phyloP scores from a whole-genome alignment of 2,888 invertebrate genomes.

The Morpho deidamia region DNA sequence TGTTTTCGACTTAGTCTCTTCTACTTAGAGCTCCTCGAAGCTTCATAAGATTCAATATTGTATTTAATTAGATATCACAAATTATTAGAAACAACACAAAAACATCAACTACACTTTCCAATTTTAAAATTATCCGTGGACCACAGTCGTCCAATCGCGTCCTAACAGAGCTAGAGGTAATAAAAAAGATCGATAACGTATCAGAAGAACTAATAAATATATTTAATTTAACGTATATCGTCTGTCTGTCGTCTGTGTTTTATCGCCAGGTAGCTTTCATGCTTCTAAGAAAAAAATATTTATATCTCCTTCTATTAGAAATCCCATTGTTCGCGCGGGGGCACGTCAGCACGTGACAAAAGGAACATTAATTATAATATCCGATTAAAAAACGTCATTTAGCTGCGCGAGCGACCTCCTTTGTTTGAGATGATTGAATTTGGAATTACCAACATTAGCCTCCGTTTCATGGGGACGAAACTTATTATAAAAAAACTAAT shows the following conservation, averaged over 20 bases:
- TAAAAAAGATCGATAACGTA: neutral
- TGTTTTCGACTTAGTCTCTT: too few relatives aligned
- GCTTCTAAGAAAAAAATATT: conserved; percentile 73
- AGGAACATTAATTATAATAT: conserved; percentile 80
- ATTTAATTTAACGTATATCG: conserved; percentile 66
- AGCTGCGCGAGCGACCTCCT: conserved; percentile 68
- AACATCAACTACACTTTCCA: too few relatives aligned
- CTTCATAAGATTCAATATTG: too few relatives aligned
- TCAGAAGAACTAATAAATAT: conserved; percentile 50
- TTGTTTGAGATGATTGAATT: conserved; percentile 78
- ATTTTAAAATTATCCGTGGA: too few relatives aligned
- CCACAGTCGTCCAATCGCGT: too few relatives aligned
- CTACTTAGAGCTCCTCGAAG: too few relatives aligned
- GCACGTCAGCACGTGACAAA: conserved; percentile 77
- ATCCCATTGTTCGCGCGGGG: conserved; percentile 76
- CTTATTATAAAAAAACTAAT: conserved; percentile 12
- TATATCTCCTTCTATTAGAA: conserved; percentile 76
- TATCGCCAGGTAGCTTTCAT: conserved; percentile 72
- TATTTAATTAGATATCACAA: too few relatives aligned
- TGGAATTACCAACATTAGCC: conserved; percentile 69
- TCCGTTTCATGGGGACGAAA: conserved; percentile 41
- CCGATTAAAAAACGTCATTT: conserved; percentile 79
- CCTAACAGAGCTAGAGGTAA: too few relatives aligned
- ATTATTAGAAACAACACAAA: too few relatives aligned
- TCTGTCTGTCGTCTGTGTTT: conserved; percentile 66